Conservation (phyloP, 2,888 invertebrate species). For the Allolobophora icterica region DNA sequence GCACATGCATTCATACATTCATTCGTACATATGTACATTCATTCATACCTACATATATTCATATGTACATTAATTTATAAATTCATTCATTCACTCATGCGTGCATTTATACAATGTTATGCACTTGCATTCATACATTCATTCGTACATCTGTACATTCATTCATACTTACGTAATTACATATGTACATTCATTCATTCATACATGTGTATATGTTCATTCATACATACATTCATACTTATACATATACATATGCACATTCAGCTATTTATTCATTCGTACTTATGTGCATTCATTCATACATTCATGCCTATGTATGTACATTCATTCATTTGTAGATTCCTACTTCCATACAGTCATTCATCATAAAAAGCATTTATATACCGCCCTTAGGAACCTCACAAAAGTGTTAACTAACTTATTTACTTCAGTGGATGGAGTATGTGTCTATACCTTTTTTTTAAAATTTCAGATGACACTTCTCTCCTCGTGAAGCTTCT, state of each 20-base stretch:
- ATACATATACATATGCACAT: constrained; percentile 29
- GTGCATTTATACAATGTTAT: neutral
- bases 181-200: neutral
- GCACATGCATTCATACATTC: neutral
- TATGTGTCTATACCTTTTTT: neutral
- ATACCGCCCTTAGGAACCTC: too few relatives aligned
- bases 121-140: neutral
- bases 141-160: neutral
- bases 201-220: constrained; percentile 3
- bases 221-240: neutral
- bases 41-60: neutral
- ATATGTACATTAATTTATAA: neutral
- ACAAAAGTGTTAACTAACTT: too few relatives aligned
- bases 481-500: neutral
- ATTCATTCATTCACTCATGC: neutral
- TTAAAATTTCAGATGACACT: neutral
- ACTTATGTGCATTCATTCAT: neutral
- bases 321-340: neutral
- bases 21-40: neutral
- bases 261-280: neutral
- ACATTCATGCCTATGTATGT: neutral
- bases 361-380: neutral
- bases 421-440: neutral
- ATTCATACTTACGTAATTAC: too few relatives aligned
- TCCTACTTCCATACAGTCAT: neutral